phyloP scores from a whole-genome alignment of 1,140 invertebrate genomes.

The Micrasema minimum region DNA sequence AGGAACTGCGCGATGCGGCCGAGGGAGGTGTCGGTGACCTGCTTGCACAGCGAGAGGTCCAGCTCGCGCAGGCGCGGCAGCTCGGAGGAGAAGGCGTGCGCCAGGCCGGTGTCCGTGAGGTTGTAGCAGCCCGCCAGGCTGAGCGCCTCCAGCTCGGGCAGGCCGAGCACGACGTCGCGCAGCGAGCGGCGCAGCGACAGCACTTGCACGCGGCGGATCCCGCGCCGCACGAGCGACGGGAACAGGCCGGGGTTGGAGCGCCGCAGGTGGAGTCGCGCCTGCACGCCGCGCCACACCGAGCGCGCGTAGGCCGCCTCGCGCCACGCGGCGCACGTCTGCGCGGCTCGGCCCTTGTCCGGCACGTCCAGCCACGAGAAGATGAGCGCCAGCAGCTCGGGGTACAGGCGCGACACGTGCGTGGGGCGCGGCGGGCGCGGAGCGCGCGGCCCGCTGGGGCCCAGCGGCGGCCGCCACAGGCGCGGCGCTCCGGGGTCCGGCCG shows the following conservation, averaged over 20 bases:
- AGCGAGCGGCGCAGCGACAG: conserved; percentile 86
- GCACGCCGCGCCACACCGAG: conserved; percentile 92
- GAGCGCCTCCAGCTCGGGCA: conserved; percentile 87
- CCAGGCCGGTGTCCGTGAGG: conserved; percentile 84
- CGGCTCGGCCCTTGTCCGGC: conserved; percentile 86
- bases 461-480: conserved; percentile 58
- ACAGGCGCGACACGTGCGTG: conserved; percentile 87
- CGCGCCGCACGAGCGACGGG: conserved; percentile 84
- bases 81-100: conserved; percentile 81
- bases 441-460: conserved; percentile 61
- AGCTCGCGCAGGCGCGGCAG: conserved; percentile 79
- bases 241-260: conserved; percentile 86
- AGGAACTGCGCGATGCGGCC: conserved; percentile 84
- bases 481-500: conserved; percentile 58
- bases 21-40: conserved; percentile 88
- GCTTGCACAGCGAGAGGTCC: conserved; percentile 93
- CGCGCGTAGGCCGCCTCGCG: conserved; percentile 91
- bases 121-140: conserved; percentile 95
- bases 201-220: conserved; percentile 90
- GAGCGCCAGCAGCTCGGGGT: conserved; percentile 91
- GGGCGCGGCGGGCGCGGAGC: conserved; percentile 68
- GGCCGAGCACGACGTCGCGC: conserved; percentile 85
- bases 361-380: conserved; percentile 93
- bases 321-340: conserved; percentile 91
- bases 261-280: conserved; percentile 88